Conservation (phyloP, 2,113 vertebrate genomes). For the Microcebus tavaratra region DNA sequence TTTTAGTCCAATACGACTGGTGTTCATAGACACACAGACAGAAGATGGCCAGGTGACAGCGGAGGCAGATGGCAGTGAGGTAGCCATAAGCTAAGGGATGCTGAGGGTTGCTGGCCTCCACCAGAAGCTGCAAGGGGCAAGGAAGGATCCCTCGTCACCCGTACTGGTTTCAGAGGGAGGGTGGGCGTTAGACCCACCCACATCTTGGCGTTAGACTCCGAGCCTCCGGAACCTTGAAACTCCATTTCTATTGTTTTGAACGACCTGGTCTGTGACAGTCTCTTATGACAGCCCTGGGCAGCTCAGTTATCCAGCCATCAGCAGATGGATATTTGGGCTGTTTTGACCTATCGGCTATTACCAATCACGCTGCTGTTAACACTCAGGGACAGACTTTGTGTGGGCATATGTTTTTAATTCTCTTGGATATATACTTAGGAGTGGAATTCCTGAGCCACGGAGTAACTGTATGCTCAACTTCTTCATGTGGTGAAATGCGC, state of each 20-base stretch:
- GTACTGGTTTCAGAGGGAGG: background rate
- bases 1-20: background rate
- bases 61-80: fast-evolving
- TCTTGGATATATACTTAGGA: background rate
- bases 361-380: fast-evolving
- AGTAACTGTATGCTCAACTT: background rate
- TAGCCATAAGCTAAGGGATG: fast-evolving
- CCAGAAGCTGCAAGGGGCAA: background rate
- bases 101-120: background rate
- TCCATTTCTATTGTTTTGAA: background rate
- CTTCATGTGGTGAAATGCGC: background rate
- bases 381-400: fast-evolving
- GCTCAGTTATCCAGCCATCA: background rate
- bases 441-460: background rate
- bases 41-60: fast-evolving
- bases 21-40: background rate
- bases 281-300: background rate
- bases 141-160: background rate
- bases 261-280: too few relatives aligned
- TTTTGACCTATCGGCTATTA: fast-evolving
- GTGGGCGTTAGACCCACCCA: fast-evolving
- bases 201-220: background rate
- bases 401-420: background rate
- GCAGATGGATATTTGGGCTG: fast-evolving
- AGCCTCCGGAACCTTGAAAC: background rate